Conservation (phyloP, 2,797 vertebrate species). For the Gastrophryne carolinensis region DNA sequence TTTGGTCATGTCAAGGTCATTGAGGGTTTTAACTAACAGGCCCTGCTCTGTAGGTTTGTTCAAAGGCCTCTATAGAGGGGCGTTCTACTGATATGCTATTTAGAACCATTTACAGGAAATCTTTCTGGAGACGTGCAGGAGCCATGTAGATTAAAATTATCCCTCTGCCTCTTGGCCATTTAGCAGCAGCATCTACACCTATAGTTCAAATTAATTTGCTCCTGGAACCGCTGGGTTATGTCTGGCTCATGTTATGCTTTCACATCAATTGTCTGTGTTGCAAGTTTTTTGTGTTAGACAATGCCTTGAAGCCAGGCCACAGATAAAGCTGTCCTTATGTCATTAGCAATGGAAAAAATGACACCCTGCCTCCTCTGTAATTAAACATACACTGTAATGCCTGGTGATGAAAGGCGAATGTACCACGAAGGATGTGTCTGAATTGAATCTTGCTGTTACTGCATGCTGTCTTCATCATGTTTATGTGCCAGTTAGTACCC, state of each 20-base stretch:
- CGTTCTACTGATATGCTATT: no score
- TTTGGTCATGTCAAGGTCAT: no score
- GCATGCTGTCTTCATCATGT: not conserved
- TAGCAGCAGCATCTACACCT: no score
- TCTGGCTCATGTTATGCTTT: not conserved
- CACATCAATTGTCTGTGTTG: constrained; percentile 7
- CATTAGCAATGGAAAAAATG: constrained; percentile 22
- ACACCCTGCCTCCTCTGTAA: constrained; percentile 31
- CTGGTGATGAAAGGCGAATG: constrained; percentile 26
- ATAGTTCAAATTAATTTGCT: no score
- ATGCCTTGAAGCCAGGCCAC: constrained; percentile 12
- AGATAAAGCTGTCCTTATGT: constrained; percentile 10
- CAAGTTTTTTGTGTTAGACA: constrained; percentile 1
- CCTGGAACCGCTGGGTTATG: no score
- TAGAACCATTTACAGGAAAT: no score
- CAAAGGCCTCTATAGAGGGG: no score
- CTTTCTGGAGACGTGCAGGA: no score
- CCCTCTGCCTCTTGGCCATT: no score
- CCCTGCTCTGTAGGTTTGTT: no score
- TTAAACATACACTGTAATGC: constrained; percentile 33
- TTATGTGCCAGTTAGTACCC: constrained; percentile 2
- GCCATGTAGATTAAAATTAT: no score
- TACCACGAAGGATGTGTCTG: constrained; percentile 2
- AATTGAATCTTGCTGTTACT: not conserved
- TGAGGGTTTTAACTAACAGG: no score